Conservation (phyloP, 2,888 invertebrate genomes). For the Junonia oenone region DNA sequence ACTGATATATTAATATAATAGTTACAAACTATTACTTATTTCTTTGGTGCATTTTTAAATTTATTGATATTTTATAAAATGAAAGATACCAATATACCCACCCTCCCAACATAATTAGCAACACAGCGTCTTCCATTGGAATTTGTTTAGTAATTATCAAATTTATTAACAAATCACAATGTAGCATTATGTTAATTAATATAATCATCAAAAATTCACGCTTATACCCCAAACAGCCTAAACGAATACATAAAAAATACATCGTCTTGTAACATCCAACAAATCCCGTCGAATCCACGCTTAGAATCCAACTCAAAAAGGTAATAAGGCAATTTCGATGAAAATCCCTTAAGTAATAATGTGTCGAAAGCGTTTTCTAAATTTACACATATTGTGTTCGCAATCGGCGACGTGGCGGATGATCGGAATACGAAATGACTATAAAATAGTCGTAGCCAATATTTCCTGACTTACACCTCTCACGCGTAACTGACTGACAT, state of each 20-base stretch:
- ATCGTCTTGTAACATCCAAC: slow-evolving; percentile 44
- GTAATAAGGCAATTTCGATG: slow-evolving; percentile 78
- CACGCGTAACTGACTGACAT: not conserved
- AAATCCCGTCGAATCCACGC: slow-evolving; percentile 67
- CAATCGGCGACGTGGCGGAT: slow-evolving; percentile 63
- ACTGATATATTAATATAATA: too few relatives aligned
- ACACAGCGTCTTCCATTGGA: too few relatives aligned
- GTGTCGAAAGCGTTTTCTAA: slow-evolving; percentile 75
- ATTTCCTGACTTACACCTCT: slow-evolving; percentile 3
- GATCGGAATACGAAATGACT: slow-evolving; percentile 66
- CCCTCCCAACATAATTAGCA: too few relatives aligned
- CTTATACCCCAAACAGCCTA: not conserved
- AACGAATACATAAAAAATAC: slow-evolving; percentile 33
- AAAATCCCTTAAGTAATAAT: slow-evolving; percentile 78
- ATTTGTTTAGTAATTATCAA: too few relatives aligned
- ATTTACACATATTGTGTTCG: slow-evolving; percentile 77
- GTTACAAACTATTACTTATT: too few relatives aligned
- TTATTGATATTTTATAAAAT: too few relatives aligned
- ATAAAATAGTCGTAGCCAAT: slow-evolving; percentile 1
- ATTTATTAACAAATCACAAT: too few relatives aligned
- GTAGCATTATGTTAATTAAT: too few relatives aligned
- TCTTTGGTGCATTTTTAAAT: too few relatives aligned
- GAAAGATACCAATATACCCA: too few relatives aligned
- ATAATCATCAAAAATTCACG: too few relatives aligned
- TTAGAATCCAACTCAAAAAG: slow-evolving; percentile 68